Evolutionary conservation across 2,797 vertebrate genomes (phyloP), one percentile per base, ranked within the genome.

Genomic region (Smutsia temminckii): DNA sequence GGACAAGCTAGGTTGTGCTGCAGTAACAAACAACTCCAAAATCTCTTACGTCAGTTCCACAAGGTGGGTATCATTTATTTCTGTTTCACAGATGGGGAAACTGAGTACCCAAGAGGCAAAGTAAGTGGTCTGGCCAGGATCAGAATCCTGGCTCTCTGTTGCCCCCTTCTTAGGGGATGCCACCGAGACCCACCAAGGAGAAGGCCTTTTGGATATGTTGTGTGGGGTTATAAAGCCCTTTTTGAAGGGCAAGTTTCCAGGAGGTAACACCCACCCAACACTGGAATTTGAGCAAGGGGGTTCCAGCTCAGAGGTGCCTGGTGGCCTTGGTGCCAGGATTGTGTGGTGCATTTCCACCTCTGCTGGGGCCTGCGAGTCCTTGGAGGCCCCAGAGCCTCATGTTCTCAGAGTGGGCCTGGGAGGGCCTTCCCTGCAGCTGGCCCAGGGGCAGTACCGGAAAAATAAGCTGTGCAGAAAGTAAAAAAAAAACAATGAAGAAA

Each of bases 391-490:
- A 42, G 90, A 53, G 57, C 69, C 40, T 59, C 32, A 0, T 42
- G 74, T 80, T 91, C 87, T 95, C 89, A 29, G 37, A 91, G 61
- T 53, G 55, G 86, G 71, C 89, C 85, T 42, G 21, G 81, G 66
- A 91, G 63, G 69, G 64, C 57, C 61, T 90, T 94, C 53, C 87
- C 46, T 20, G 49, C 66, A 74, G 66, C 74, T 91, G 91, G 93
- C 75, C 85, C 55, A 53, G 66, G 61, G 87, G 84, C 85, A 8
- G 51, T 16, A n/a, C 89, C 0, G 5, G 96, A 95, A 95, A 95
- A 92, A 95, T 59, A 95, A 95, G 75, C 93, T 0, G 0, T 64
- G 91, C 55, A 78, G 94, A 94, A 95, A 92, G 71, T 32, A 55
- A 51, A 18, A 51, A 63, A 63, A 27, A 66, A 55, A 29, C 37